A percentile compares a stretch with the other conserved stretches of the same genome.
These are phyloP conservation scores for Coremacera marginata DNA, from an alignment of 2,888 invertebrate species.

Conservation along the genomic window DNA sequence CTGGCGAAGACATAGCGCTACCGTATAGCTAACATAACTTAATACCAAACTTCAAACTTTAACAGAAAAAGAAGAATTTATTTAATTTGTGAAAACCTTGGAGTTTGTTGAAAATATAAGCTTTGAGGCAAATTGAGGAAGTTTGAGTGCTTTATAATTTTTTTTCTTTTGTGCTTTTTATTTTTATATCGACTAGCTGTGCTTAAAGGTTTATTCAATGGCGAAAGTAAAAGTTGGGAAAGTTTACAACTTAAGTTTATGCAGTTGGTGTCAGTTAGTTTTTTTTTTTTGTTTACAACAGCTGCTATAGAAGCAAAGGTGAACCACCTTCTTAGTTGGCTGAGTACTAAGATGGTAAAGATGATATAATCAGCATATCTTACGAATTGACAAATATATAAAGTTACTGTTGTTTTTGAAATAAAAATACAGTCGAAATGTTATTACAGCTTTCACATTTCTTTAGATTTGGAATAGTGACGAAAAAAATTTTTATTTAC, in stretches of 20 bases:
- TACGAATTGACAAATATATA: no score
- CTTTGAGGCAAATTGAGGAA: no score
- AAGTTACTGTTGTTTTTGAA: no score
- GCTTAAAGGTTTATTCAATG: not conserved
- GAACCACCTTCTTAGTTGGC: not conserved
- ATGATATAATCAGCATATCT: no score
- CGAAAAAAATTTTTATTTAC: no score
- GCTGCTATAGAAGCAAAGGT: not conserved
- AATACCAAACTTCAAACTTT: not conserved
- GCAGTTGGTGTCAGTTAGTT: not conserved
- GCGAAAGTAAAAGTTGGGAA: slow-evolving; percentile 25
- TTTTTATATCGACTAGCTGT: not conserved
- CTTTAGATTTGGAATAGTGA: no score
- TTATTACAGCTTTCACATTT: no score
- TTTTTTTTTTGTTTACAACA: not conserved
- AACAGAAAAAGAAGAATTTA: no score
- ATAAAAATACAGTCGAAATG: no score
- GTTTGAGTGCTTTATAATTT: not conserved
- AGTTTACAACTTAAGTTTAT: not conserved
- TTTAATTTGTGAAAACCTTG: no score
- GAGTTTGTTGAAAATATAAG: no score
- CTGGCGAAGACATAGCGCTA: not conserved
- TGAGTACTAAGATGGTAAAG: not conserved
- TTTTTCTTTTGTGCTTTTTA: not conserved
- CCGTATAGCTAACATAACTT: no score